Percentiles rank a stretch among this genome's conserved stretches.
Evolutionary conservation across 2,797 vertebrate genomes (phyloP).

Genomic region (Chloroceryle amazona): DNA sequence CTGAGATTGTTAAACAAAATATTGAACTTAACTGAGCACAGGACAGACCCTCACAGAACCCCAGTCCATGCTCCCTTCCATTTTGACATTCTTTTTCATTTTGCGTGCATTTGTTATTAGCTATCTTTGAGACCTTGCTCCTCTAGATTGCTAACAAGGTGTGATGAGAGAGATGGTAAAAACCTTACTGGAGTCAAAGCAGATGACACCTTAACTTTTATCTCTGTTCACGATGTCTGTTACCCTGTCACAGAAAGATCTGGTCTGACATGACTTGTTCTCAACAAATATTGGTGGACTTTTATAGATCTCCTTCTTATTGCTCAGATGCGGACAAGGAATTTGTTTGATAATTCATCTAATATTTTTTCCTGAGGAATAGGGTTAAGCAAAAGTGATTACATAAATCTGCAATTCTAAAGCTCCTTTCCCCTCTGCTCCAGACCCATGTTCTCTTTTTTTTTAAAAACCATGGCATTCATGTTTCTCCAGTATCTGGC

Average conservation of each 20-base stretch:
- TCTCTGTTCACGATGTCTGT: neutral
- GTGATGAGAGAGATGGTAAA: neutral
- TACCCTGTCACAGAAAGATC: neutral
- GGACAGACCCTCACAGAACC: neutral
- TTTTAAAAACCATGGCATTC: neutral
- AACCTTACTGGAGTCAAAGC: neutral
- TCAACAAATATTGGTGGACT: neutral
- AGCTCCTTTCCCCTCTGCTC: neutral
- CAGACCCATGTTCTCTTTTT: too few species aligned
- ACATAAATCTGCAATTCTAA: neutral
- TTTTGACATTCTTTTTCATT: neutral
- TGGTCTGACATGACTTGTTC: neutral
- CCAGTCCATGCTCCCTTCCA: neutral
- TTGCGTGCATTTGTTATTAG: neutral
- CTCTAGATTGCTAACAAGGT: neutral
- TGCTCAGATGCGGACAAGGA: neutral
- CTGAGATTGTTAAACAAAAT: slow-evolving; percentile 27
- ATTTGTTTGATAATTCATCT: neutral
- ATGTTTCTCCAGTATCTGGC: neutral
- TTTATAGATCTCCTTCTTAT: neutral
- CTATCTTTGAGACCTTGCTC: neutral
- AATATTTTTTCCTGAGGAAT: neutral
- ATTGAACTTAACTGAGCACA: neutral
- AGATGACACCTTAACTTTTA: slow-evolving; percentile 14
- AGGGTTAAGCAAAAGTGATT: neutral